A percentile compares a stretch with the other conserved stretches of the same genome.
Conservation (phyloP, 2,113 vertebrate genomes). For the Elachura formosa region DNA sequence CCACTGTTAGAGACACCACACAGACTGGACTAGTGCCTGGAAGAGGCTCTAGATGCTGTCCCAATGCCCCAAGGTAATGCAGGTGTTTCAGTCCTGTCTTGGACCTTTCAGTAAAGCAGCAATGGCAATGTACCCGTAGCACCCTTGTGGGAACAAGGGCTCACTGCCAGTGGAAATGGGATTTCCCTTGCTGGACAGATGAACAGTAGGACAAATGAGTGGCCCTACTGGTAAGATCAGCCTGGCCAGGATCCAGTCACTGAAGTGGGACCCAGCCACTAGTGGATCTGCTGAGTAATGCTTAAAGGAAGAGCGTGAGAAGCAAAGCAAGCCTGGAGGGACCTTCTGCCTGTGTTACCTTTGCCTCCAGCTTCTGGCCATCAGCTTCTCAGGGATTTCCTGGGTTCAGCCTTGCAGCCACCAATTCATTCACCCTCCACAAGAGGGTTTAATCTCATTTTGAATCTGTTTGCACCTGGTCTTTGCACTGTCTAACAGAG, state of each 20-base stretch:
- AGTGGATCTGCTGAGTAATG: neutral
- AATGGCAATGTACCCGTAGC: accelerated
- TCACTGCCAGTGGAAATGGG: neutral
- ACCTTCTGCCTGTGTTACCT: neutral
- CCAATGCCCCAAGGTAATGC: neutral
- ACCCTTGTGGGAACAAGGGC: neutral
- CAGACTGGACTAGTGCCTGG: neutral
- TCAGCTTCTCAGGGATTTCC: neutral
- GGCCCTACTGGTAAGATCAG: neutral
- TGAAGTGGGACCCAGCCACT: neutral
- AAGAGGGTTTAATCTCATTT: neutral
- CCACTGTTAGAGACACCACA: neutral
- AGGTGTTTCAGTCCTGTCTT: neutral
- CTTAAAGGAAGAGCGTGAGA: neutral
- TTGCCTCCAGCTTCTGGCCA: neutral
- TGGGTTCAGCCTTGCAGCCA: neutral
- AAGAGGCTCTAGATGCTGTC: neutral
- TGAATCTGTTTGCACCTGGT: neutral
- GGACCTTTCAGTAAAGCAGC: neutral
- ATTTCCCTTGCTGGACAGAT: neutral
- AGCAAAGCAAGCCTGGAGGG: neutral
- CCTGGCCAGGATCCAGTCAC: neutral
- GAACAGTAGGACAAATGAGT: neutral
- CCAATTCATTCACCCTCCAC: neutral
- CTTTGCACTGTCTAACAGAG: neutral